These are phyloP conservation scores for Zaprionus davidi DNA, from an alignment of 1,140 invertebrate species.

Conservation along the genomic window DNA sequence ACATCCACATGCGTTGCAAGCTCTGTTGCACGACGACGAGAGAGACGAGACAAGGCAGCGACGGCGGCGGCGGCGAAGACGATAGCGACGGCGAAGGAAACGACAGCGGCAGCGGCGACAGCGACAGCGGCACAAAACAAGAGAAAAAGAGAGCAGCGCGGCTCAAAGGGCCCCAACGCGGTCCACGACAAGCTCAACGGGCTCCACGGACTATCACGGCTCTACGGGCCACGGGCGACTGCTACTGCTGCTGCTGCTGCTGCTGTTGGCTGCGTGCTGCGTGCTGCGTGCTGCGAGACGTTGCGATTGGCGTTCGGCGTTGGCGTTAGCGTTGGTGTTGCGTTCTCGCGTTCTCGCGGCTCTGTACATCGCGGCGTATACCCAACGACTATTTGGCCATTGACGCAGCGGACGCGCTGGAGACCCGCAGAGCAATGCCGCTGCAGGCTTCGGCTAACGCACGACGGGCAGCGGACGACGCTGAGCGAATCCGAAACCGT, in stretches of 20 bases:
- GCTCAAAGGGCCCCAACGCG: constrained; percentile 11
- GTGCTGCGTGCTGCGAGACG: constrained; percentile 36
- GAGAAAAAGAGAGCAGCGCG: constrained; percentile 17
- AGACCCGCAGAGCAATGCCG: constrained; percentile 62
- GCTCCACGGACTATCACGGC: constrained; percentile 18
- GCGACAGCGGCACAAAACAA: constrained; percentile 15
- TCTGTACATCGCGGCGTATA: constrained; percentile 84
- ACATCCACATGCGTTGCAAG: constrained; percentile 45
- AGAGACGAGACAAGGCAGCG: not conserved
- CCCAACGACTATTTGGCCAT: constrained; percentile 80
- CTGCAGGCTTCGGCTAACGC: constrained; percentile 44
- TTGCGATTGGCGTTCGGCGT: constrained; percentile 45
- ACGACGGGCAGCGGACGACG: constrained; percentile 30
- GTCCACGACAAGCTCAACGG: constrained; percentile 12
- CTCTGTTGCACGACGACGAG: constrained; percentile 13
- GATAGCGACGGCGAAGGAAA: not conserved
- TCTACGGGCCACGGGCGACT: constrained; percentile 32
- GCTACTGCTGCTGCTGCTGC: constrained; percentile 32
- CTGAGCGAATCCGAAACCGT: constrained; percentile 54
- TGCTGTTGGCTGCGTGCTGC: constrained; percentile 33
- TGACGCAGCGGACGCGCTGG: constrained; percentile 67
- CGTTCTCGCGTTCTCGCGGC: constrained; percentile 70
- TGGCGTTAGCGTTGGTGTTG: constrained; percentile 37
- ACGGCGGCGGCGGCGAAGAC: constrained; percentile 1
- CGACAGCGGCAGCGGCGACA: constrained; percentile 4